Evolutionary conservation across 2,888 invertebrate genomes (phyloP).

Genomic region (Electrophaes corylata): DNA sequence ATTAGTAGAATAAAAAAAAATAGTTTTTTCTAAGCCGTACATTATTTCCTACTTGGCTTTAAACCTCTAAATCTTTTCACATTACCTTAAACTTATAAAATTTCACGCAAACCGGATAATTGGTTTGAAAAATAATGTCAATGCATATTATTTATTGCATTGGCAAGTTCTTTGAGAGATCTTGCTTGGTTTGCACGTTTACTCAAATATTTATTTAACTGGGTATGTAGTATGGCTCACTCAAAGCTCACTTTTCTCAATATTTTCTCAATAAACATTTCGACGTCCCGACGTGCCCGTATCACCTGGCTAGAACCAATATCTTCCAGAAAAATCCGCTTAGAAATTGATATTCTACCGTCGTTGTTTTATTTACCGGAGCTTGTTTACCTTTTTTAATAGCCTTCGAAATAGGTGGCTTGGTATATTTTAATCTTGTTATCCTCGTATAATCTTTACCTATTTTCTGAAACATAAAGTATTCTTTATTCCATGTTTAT

Average conservation of each 20-base stretch:
- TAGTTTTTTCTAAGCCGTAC: no score
- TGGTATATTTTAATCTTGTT: conserved; percentile 10
- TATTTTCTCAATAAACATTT: conserved; percentile 33
- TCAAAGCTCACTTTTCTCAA: conserved; percentile 28
- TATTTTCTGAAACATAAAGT: not conserved
- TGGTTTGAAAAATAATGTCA: no score
- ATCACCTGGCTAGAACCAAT: conserved; percentile 40
- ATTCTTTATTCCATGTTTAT: no score
- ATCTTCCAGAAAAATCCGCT: conserved; percentile 38
- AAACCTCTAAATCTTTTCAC: no score
- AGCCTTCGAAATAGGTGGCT: conserved; percentile 15
- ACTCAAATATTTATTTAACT: not conserved
- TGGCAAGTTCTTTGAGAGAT: not conserved
- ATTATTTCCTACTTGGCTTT: no score
- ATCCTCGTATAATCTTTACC: conserved; percentile 4
- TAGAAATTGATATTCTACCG: conserved; percentile 41
- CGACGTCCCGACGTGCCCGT: conserved; percentile 28
- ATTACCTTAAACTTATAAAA: no score
- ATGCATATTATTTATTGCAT: no score
- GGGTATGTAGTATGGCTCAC: not conserved
- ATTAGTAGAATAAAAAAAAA: no score
- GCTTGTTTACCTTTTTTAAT: conserved; percentile 34
- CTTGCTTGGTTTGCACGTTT: not conserved
- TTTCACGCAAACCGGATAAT: no score
- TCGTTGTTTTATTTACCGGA: conserved; percentile 40